These are phyloP conservation scores for Astreopora myriophthalma DNA, from an alignment of 64 coral and sea anemone genomes.

Conservation along the genomic window DNA sequence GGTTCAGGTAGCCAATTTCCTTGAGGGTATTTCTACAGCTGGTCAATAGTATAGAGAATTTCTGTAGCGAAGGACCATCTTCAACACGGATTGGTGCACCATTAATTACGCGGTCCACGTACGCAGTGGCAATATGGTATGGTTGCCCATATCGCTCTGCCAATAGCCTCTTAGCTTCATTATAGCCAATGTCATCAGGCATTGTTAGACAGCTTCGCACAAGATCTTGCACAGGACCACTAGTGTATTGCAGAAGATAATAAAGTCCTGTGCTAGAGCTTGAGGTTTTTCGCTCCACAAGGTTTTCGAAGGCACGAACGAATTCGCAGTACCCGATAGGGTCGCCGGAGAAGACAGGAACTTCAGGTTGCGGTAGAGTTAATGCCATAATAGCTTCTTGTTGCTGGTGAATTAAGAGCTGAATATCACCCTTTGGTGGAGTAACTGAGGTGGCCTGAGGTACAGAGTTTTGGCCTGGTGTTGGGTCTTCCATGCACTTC, in stretches of 20 bases:
- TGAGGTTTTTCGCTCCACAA: not conserved
- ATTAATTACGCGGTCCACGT: conserved; percentile 11
- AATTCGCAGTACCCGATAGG: conserved; percentile 40
- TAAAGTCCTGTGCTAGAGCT: conserved; percentile 60
- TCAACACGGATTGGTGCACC: conserved; percentile 23
- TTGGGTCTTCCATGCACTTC: not conserved
- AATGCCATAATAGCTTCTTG: conserved; percentile 15
- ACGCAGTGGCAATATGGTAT: conserved; percentile 32
- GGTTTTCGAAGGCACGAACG: not conserved
- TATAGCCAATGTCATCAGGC: conserved; percentile 8
- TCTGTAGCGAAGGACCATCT: conserved; percentile 37
- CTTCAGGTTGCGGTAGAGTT: not conserved
- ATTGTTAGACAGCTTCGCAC: conserved; percentile 51
- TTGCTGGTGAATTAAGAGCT: conserved; percentile 29
- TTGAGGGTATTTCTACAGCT: not conserved
- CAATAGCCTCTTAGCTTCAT: conserved; percentile 36
- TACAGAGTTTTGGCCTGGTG: not conserved
- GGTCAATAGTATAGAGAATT: conserved; percentile 57
- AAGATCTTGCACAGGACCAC: conserved; percentile 24
- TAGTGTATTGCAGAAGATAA: conserved; percentile 53
- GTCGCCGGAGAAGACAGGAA: not conserved
- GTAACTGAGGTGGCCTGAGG: no score
- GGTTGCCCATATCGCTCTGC: conserved; percentile 32
- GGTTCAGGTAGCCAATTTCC: not conserved
- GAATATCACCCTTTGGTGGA: not conserved